Base-by-base conservation (phyloP, 2,797 vertebrate genomes). In the Premnoplex brunnescens region DNA sequence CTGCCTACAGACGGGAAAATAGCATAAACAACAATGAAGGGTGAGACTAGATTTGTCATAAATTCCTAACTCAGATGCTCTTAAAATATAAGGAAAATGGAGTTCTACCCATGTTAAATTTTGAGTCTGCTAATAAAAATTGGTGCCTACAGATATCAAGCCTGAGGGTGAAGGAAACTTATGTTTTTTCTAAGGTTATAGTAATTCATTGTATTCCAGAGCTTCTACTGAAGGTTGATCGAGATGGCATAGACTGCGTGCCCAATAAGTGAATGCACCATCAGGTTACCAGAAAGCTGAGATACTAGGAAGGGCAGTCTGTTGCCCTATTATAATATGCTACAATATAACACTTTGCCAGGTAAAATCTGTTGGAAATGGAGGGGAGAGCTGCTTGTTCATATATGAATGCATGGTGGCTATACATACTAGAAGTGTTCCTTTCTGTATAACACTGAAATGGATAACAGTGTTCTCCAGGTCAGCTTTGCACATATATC, bases 1-100 rank as follows among this genome's bases (percentile, higher is more conserved):
- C 88, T 95, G 77, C 21, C 80, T 89, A 81, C 24, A 85, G 48
- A 55, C 12, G 78, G 48, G 14, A 72, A 63, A 81, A 60, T 8
- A 44, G 23, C 49, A 54, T 58, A 63, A 87, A 32, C 19, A 69
- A 0, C 19, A 27, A 4, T n/a, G 34, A 71, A 76, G 19, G 59
- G 13, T 30, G 12, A 10, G 16, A 51, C 27, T 69, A 18, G 8
- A 27, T 79, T 86, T 82, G 11, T 66, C n/a, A 37, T 68, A 43
- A 62, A 5, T 46, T 75, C 22, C 30, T 51, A 43, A 63, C 63
- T 88, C n/a, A 85, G 14, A 37, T 78, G 10, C 2, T 55, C 28
- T 81, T 85, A 73, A 71, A 74, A 80, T 36, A 17, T 14, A 60
- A 64, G 26, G 10, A 67, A 3, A 8, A 23, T 55, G 59, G 13